A percentile compares a stretch with the other conserved stretches of the same genome.
Evolutionary conservation across 2,888 invertebrate genomes (phyloP).

Genomic region (Heliconius hortense): DNA sequence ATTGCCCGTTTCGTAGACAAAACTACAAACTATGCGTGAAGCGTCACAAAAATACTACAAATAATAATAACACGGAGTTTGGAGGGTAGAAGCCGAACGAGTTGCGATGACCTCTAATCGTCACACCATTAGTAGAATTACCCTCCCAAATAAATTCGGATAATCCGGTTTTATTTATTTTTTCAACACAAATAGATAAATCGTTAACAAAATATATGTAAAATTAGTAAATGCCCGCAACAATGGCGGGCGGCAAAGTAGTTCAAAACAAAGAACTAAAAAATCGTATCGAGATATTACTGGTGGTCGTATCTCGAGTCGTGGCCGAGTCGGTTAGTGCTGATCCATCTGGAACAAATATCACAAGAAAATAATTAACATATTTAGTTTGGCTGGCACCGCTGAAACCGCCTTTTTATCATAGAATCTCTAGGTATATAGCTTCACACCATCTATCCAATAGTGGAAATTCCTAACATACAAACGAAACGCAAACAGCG

Average conservation of each 20-base stretch:
- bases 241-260: slow-evolving; percentile 21
- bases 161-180: slow-evolving; percentile 48
- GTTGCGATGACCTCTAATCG: slow-evolving; percentile 4
- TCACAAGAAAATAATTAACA: background rate
- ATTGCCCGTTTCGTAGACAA: slow-evolving; percentile 34
- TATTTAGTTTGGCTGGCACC: too few relatives aligned
- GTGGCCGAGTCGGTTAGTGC: slow-evolving; percentile 62
- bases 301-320: slow-evolving; percentile 53
- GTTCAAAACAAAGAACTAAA: slow-evolving; percentile 45
- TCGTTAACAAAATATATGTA: slow-evolving; percentile 77
- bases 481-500: too few relatives aligned
- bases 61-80: slow-evolving; percentile 40
- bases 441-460: too few relatives aligned
- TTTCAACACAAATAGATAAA: slow-evolving; percentile 67
- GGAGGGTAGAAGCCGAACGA: slow-evolving; percentile 50
- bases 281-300: slow-evolving; percentile 52
- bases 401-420: too few relatives aligned
- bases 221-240: slow-evolving; percentile 53
- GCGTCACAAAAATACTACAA: slow-evolving; percentile 73
- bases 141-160: slow-evolving; percentile 23
- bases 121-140: slow-evolving; percentile 11
- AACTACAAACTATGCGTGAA: slow-evolving; percentile 55
- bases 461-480: too few relatives aligned
- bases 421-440: too few relatives aligned
- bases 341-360: slow-evolving; percentile 72